A percentile compares a stretch with the other conserved stretches of the same genome.
Conservation (phyloP, 1,140 invertebrate species). For the Drosophila dunni region DNA sequence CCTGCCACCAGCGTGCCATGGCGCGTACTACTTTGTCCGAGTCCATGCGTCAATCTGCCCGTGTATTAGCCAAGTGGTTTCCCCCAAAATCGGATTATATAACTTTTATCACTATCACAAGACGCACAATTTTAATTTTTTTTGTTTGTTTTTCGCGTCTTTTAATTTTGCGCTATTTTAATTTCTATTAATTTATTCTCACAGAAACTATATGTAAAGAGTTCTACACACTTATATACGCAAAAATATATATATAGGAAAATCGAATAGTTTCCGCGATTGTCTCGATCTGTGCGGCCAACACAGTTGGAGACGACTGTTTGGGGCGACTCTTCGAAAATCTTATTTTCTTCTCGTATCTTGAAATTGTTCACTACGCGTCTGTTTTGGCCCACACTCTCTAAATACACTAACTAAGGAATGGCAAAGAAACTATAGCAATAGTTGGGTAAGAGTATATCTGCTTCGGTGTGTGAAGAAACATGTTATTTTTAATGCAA, state of each 20-base stretch:
- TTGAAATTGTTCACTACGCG: slow-evolving; percentile 40
- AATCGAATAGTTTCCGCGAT: slow-evolving; percentile 50
- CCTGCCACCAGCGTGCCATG: slow-evolving; percentile 85
- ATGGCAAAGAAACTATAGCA: background rate
- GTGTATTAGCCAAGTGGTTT: slow-evolving; percentile 28
- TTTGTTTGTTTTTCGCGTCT: slow-evolving; percentile 35
- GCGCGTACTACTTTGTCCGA: slow-evolving; percentile 83
- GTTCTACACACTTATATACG: background rate
- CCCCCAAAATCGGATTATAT: slow-evolving; percentile 51
- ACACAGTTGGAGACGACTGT: slow-evolving; percentile 64
- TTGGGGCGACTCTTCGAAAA: slow-evolving; percentile 64
- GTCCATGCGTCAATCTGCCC: slow-evolving; percentile 61
- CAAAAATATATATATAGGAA: slow-evolving; percentile 24
- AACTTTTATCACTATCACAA: slow-evolving; percentile 45
- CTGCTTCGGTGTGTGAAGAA: background rate
- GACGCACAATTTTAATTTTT: slow-evolving; percentile 46
- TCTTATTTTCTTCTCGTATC: slow-evolving; percentile 59
- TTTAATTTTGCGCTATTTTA: slow-evolving; percentile 52
- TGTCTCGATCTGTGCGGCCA: slow-evolving; percentile 59
- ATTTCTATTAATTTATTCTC: slow-evolving; percentile 57
- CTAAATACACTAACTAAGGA: background rate
- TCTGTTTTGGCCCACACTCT: slow-evolving; percentile 54
- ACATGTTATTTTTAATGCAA: slow-evolving; percentile 32
- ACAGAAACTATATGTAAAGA: slow-evolving; percentile 16
- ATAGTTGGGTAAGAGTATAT: slow-evolving; percentile 10